Evolutionary conservation across 2,797 vertebrate genomes (phyloP), one percentile per base, ranked within the genome.

Genomic region (Pelodytes ibericus): DNA sequence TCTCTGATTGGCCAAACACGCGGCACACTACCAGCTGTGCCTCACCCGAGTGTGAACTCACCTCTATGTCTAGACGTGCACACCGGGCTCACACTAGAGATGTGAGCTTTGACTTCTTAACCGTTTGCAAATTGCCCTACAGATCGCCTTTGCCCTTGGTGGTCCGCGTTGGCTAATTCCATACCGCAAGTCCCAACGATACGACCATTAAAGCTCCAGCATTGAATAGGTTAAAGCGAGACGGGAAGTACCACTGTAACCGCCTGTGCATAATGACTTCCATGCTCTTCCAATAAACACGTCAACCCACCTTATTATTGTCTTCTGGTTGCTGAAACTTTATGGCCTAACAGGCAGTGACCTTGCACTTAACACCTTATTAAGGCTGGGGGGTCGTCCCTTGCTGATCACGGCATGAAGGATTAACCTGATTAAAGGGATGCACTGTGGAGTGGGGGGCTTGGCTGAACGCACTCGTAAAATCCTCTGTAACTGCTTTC

Each of bases 391-490:
- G 84, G 82, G 84, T n/a, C n/a, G 89, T 77, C 74, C 2, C 81
- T 84, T 83, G 86, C 77, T 84, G 82, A 88, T 86, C 84, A 84
- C 81, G 81, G 75, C 87, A 83, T 80, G 82, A 80, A 75, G 84
- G 83, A 89, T 88, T 87, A 87, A 85, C 81, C 82, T 30, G 80
- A 87, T 87, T 85, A 86, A 86, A 86, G 84, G 85, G 76, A 61
- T 27, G 59, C 49, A 65, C 36, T 33, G 86, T 85, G 84, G 85
- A 87, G 61, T 22, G 83, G 85, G 83, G 86, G 83, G 86, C 84
- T 82, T 85, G 84, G 85, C 83, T 80, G 83, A 83, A 85, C 83
- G 78, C 76, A 81, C 79, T 82, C 82, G 80, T 83, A 83, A 86
- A 85, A 86, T 81, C 84, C 82, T 83, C 84, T 82, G 72, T 67